These are phyloP conservation scores for Willowsia nigromaculata DNA, from an alignment of 2,888 invertebrate species.

Conservation along the genomic window DNA sequence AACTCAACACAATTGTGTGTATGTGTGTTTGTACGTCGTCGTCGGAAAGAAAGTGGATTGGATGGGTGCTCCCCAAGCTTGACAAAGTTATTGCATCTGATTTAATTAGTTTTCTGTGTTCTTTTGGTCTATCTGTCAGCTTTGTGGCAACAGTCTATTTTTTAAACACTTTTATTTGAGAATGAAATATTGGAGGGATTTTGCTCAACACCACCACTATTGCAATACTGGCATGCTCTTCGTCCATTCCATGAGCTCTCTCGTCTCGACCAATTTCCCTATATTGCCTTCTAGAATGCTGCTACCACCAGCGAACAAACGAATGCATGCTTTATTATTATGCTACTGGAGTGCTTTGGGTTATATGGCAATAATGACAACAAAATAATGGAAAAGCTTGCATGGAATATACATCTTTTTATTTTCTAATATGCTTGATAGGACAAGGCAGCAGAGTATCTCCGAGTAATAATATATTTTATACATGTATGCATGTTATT, in stretches of 20 bases:
- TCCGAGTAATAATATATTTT: background rate
- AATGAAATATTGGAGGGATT: slow-evolving; percentile 71
- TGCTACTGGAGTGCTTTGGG: background rate
- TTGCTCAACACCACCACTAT: slow-evolving; percentile 37
- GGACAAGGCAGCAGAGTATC: slow-evolving; percentile 20
- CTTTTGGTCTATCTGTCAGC: slow-evolving; percentile 71
- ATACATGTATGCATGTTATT: slow-evolving; percentile 1
- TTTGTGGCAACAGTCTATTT: slow-evolving; percentile 71
- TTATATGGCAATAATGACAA: background rate
- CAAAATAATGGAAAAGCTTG: background rate
- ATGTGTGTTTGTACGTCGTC: slow-evolving; percentile 41
- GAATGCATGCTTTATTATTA: background rate
- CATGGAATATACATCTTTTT: background rate
- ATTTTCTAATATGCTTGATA: slow-evolving; percentile 15
- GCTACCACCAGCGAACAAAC: background rate
- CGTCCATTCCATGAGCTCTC: background rate
- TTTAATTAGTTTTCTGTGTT: slow-evolving; percentile 71
- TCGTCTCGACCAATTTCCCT: slow-evolving; percentile 47
- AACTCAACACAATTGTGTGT: slow-evolving; percentile 63
- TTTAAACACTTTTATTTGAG: slow-evolving; percentile 70
- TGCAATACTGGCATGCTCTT: slow-evolving; percentile 4
- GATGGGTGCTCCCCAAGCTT: slow-evolving; percentile 71
- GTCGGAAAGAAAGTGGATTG: slow-evolving; percentile 66
- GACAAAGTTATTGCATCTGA: slow-evolving; percentile 71
- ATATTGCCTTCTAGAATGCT: slow-evolving; percentile 12